These are phyloP conservation scores for Galerucella calmariensis DNA, from an alignment of 2,888 invertebrate species.

Conservation along the genomic window DNA sequence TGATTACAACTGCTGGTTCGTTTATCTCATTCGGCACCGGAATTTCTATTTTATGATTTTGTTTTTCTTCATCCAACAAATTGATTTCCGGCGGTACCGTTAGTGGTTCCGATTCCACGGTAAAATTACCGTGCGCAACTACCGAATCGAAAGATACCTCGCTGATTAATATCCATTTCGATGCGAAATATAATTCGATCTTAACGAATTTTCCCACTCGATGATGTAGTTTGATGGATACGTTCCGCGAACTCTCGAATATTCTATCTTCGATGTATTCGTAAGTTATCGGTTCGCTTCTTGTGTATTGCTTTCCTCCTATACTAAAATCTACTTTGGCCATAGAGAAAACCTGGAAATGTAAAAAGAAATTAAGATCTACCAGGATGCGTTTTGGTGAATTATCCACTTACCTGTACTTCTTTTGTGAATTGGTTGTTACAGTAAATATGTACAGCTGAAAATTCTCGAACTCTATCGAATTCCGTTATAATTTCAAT, in stretches of 20 bases:
- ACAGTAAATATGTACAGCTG: constrained; percentile 82
- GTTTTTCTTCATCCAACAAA: constrained; percentile 65
- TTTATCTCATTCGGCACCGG: constrained; percentile 66
- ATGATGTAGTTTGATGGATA: constrained; percentile 83
- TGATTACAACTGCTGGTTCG: constrained; percentile 80
- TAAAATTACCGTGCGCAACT: constrained; percentile 79
- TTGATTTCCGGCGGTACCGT: constrained; percentile 64
- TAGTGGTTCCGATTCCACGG: constrained; percentile 73
- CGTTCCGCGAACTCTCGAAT: constrained; percentile 84
- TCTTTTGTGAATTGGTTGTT: constrained; percentile 89
- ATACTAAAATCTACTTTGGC: constrained; percentile 84
- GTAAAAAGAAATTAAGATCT: too few species aligned
- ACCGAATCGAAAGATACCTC: constrained; percentile 89
- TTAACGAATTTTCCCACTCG: constrained; percentile 85
- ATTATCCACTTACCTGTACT: constrained; percentile 68
- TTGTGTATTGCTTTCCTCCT: constrained; percentile 79
- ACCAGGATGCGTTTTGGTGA: too few species aligned
- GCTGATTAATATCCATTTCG: constrained; percentile 90
- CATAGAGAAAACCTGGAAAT: constrained; percentile 74
- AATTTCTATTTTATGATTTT: constrained; percentile 67
- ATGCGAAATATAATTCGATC: constrained; percentile 80
- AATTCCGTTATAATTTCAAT: constrained; percentile 83
- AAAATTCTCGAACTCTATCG: constrained; percentile 88
- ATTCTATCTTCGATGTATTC: constrained; percentile 79
- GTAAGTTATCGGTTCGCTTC: constrained; percentile 80